Conservation (phyloP, 2,113 vertebrate species). For the Corydoras sp. region DNA sequence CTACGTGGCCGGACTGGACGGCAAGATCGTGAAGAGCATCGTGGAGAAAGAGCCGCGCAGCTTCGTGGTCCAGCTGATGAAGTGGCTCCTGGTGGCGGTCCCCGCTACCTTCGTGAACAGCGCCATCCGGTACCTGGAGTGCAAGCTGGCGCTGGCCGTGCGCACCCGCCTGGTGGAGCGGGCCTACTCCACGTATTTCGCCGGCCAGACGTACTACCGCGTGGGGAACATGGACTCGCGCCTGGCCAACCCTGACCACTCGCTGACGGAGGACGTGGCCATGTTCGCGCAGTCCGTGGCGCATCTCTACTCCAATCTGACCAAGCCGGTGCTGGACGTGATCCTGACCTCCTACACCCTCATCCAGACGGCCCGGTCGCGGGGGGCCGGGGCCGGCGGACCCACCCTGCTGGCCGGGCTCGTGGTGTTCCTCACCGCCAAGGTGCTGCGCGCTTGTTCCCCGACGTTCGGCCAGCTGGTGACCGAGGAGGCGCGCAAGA, state of each 20-base stretch:
- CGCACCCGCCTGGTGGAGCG: slow-evolving; percentile 87
- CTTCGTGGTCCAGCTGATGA: slow-evolving; percentile 81
- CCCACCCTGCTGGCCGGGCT: slow-evolving; percentile 88
- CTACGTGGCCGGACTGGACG: slow-evolving; percentile 90
- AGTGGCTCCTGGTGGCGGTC: slow-evolving; percentile 94
- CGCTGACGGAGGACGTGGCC: slow-evolving; percentile 93
- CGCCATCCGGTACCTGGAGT: slow-evolving; percentile 90
- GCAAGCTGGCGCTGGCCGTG: slow-evolving; percentile 91
- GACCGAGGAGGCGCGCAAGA: slow-evolving; percentile 91
- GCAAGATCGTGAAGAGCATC: slow-evolving; percentile 94
- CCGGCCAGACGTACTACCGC: slow-evolving; percentile 89
- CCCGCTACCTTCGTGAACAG: slow-evolving; percentile 98
- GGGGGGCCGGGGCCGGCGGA: slow-evolving; percentile 84
- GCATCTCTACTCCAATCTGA: slow-evolving; percentile 96
- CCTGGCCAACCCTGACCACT: slow-evolving; percentile 94
- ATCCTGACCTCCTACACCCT: slow-evolving; percentile 92
- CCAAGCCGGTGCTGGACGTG: slow-evolving; percentile 94
- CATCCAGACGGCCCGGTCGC: slow-evolving; percentile 81
- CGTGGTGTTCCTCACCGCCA: slow-evolving; percentile 88
- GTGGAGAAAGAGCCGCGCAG: slow-evolving; percentile 85
- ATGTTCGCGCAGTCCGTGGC: slow-evolving; percentile 95
- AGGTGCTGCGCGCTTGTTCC: slow-evolving; percentile 87
- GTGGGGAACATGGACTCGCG: slow-evolving; percentile 94
- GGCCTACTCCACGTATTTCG: slow-evolving; percentile 89
- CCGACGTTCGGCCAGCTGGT: slow-evolving; percentile 92